Conservation (phyloP, 2,797 vertebrate species). For the Gallirallus australis region DNA sequence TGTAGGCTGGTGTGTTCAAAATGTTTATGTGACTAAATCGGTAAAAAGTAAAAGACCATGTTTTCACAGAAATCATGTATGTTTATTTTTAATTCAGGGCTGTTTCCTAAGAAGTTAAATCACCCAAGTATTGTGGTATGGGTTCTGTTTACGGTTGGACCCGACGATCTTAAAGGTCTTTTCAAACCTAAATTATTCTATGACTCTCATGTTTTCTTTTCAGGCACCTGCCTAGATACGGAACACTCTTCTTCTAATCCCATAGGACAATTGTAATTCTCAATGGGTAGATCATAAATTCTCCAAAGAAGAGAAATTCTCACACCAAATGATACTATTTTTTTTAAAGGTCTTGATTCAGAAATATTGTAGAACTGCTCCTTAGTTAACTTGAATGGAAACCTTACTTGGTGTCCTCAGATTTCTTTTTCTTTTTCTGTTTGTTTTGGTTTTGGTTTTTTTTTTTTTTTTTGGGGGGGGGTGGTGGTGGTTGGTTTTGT, state of each 20-base stretch:
- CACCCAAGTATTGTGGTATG: neutral
- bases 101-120: neutral
- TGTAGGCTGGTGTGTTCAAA: neutral
- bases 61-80: neutral
- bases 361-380: neutral
- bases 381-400: neutral
- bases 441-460: no score
- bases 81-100: neutral
- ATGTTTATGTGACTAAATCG: neutral
- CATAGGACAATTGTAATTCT: neutral
- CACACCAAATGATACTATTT: neutral
- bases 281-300: neutral
- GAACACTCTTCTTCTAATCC: neutral
- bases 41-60: accelerated
- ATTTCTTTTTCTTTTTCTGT: neutral
- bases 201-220: neutral
- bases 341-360: neutral
- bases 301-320: neutral
- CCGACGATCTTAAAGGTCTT: no score
- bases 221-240: neutral
- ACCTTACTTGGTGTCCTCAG: neutral
- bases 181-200: no score
- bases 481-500: no score
- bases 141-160: neutral
- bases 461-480: no score